Conservation (phyloP, 2,888 invertebrate genomes). For the Sminthurides aquaticus region DNA sequence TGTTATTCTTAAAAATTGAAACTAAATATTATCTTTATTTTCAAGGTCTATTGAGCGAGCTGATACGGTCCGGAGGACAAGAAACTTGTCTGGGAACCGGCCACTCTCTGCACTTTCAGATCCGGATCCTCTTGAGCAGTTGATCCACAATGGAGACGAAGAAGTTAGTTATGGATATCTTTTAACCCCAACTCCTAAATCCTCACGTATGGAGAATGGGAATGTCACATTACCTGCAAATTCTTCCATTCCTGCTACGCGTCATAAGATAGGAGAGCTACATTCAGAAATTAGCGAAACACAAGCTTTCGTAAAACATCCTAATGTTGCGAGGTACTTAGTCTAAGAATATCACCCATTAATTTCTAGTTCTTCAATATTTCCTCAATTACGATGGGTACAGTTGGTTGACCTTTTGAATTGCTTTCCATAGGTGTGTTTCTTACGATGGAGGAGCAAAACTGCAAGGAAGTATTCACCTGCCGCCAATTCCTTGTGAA, state of each 20-base stretch:
- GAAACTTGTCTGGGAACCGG: conserved; percentile 47
- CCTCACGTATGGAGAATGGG: not conserved
- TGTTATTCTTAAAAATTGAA: too few relatives aligned
- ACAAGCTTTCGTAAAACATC: conserved; percentile 4
- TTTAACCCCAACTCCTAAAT: conserved; percentile 28
- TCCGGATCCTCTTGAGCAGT: conserved; percentile 74
- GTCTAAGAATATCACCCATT: not conserved
- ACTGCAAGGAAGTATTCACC: conserved; percentile 45
- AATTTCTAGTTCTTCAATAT: not conserved
- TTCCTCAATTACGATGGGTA: too few relatives aligned
- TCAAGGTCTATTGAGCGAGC: conserved; percentile 47
- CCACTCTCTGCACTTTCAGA: conserved; percentile 78
- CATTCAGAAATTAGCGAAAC: conserved; percentile 3
- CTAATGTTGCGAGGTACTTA: conserved; percentile 12
- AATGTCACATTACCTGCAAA: not conserved
- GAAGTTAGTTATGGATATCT: conserved; percentile 53
- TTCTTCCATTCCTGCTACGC: not conserved
- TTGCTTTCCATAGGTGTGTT: conserved; percentile 60
- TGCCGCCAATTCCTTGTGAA: conserved; percentile 9
- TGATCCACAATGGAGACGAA: conserved; percentile 65
- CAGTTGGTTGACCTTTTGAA: too few relatives aligned
- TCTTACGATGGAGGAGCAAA: conserved; percentile 63
- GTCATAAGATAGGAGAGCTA: conserved; percentile 16
- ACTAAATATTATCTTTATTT: too few relatives aligned
- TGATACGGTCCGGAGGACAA: conserved; percentile 11